Evolutionary conservation across 2,888 invertebrate genomes (phyloP).

Genomic region (Melolontha melolontha): DNA sequence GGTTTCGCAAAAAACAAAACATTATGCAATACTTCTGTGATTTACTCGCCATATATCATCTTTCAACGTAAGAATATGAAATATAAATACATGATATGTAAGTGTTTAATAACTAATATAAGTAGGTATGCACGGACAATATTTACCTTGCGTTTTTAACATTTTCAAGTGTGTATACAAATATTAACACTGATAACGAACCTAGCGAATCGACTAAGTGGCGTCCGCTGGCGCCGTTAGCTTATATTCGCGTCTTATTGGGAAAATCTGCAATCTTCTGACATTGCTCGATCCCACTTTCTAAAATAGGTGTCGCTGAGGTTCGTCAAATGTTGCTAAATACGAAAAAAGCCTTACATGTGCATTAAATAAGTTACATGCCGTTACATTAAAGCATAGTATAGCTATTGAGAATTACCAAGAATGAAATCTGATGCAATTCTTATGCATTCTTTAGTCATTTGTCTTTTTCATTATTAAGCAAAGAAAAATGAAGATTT

Average conservation of each 20-base stretch:
- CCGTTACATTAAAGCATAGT: too few species aligned
- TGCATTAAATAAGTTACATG: background rate
- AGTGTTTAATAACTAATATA: too few species aligned
- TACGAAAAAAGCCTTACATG: background rate
- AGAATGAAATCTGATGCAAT: constrained; percentile 21
- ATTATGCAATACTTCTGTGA: too few species aligned
- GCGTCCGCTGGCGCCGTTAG: constrained; percentile 29
- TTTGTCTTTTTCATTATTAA: background rate
- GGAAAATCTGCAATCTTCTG: constrained; percentile 5
- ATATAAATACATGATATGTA: too few species aligned
- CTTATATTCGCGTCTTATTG: constrained; percentile 22
- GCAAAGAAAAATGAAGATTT: background rate
- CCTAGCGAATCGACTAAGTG: constrained; percentile 19
- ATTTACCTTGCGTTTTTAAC: constrained; percentile 16
- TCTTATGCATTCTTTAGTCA: background rate
- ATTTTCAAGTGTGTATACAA: constrained; percentile 27
- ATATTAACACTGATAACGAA: constrained; percentile 1
- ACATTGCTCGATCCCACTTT: background rate
- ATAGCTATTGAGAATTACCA: background rate
- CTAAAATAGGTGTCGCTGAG: constrained; percentile 25
- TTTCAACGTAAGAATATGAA: too few species aligned
- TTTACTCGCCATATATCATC: too few species aligned
- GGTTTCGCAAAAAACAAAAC: constrained; percentile 3
- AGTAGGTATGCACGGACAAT: background rate
- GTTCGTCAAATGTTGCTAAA: background rate